Evolutionary conservation across 2,113 vertebrate genomes (phyloP).

Genomic region (Argyrosomus japonicus): DNA sequence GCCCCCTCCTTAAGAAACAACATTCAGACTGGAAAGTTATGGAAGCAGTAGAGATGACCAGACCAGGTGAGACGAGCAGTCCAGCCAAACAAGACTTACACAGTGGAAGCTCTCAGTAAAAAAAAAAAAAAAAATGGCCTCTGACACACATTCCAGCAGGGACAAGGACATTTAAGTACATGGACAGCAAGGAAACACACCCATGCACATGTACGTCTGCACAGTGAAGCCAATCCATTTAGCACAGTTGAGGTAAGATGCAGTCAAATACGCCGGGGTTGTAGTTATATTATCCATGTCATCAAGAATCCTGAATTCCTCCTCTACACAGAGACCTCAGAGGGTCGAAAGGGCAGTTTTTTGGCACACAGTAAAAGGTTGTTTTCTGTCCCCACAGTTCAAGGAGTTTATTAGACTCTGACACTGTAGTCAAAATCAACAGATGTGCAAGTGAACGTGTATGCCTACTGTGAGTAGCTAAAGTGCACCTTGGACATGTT

Average conservation of each 20-base stretch:
- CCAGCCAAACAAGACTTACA: constrained; percentile 25
- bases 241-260: constrained; percentile 95
- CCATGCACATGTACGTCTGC: constrained; percentile 78
- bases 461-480: constrained; percentile 55
- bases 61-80: constrained; percentile 40
- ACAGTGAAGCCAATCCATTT: constrained; percentile 92
- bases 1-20: constrained; percentile 25
- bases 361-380: constrained; percentile 77
- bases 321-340: constrained; percentile 83
- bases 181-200: constrained; percentile 48
- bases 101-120: constrained; percentile 65
- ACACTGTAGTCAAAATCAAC: constrained; percentile 41
- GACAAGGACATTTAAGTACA: constrained; percentile 39
- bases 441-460: constrained; percentile 55
- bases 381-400: constrained; percentile 54
- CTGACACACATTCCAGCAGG: constrained; percentile 67
- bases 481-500: constrained; percentile 71
- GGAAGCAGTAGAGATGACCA: constrained; percentile 53
- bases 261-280: constrained; percentile 88
- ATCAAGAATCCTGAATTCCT: constrained; percentile 86
- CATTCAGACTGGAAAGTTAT: constrained; percentile 61
- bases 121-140: constrained; percentile 23
- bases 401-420: constrained; percentile 29
- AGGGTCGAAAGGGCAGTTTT: constrained; percentile 59
- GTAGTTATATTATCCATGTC: constrained; percentile 73